Evolutionary conservation across 2,888 invertebrate genomes (phyloP), one percentile per base, ranked within the genome.

Genomic region (Oegoconia quadripuncta): DNA sequence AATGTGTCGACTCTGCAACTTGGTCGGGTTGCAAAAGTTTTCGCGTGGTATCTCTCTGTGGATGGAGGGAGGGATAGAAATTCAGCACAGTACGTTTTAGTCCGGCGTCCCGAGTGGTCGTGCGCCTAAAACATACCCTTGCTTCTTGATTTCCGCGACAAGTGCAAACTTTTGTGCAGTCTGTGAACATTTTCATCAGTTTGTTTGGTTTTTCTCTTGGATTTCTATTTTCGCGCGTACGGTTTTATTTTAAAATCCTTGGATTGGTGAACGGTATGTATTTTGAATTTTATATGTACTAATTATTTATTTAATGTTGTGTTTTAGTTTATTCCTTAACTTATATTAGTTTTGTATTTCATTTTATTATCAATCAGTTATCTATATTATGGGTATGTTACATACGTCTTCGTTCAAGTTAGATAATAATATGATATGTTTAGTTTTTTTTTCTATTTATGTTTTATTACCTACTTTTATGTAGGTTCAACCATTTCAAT

Each of bases 61-160:
- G n/a, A 11, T n/a, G 23, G 14, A 11, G 26, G 33, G 39, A 25
- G 12, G 15, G 11, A 16, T 25, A 12, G 16, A n/a, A 13, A 18
- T 23, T 30, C 23, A 7, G 36, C 37, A 37, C 42, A 45, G 45
- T 45, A 12, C 33, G 33, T 39, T 30, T 27, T 32, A 37, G 29
- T n/a, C 12, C 1, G 27, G 17, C 33, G 45, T 0, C 17, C 39
- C 23, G 40, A 25, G 27, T 26, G 43, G 48, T 14, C 34, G 45
- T 37, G 17, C n/a, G 2, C 27, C 11, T 20, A 6, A 3, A 7
- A 7, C 4, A 6, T 3, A 20, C 20, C 20, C 20, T 6, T 3
- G 20, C 7, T 20, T 20, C 7, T 7, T 20, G 20, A 20, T 7
- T 6, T 20, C 11, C 4, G 25, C n/a, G 7, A 7, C 6, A 22